Evolutionary conservation across 1,140 invertebrate genomes (phyloP).

Genomic region (Trachymyrmex cornetzi): DNA sequence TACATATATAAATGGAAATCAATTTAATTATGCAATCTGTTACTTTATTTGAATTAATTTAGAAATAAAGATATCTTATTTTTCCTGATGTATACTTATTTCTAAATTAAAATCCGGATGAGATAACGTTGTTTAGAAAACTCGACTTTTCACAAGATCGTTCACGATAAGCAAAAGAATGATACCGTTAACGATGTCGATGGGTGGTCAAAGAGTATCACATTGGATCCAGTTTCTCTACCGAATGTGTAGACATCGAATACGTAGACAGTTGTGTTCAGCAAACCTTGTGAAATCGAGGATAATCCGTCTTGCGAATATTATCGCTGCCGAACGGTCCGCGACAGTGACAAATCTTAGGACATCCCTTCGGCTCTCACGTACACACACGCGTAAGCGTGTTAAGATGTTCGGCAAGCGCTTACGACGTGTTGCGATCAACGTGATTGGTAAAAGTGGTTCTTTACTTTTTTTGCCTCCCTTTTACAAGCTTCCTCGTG

Average conservation of each 20-base stretch:
- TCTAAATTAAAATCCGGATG: background rate
- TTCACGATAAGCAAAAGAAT: background rate
- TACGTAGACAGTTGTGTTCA: conserved; percentile 43
- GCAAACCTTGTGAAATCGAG: conserved; percentile 58
- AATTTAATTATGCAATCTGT: background rate
- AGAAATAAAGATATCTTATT: background rate
- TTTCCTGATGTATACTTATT: no score
- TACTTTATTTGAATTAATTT: background rate
- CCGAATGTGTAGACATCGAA: conserved; percentile 27
- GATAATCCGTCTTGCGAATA: conserved; percentile 68
- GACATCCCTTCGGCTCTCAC: conserved; percentile 48
- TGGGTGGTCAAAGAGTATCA: conserved; percentile 42
- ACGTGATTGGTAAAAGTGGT: conserved; percentile 50
- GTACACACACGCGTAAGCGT: conserved; percentile 4
- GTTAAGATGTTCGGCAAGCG: conserved; percentile 16
- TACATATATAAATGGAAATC: background rate
- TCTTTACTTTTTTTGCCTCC: conserved; percentile 27
- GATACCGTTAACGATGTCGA: conserved; percentile 35
- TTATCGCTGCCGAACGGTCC: conserved; percentile 59
- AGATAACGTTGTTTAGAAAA: conserved; percentile 24
- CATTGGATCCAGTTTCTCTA: conserved; percentile 27
- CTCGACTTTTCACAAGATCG: background rate
- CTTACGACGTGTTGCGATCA: conserved; percentile 34
- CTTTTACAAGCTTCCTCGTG: conserved; percentile 59
- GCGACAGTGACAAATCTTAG: conserved; percentile 73